Base-by-base conservation (phyloP, 1,140 invertebrate genomes). In the Tigriopus japonicus region DNA sequence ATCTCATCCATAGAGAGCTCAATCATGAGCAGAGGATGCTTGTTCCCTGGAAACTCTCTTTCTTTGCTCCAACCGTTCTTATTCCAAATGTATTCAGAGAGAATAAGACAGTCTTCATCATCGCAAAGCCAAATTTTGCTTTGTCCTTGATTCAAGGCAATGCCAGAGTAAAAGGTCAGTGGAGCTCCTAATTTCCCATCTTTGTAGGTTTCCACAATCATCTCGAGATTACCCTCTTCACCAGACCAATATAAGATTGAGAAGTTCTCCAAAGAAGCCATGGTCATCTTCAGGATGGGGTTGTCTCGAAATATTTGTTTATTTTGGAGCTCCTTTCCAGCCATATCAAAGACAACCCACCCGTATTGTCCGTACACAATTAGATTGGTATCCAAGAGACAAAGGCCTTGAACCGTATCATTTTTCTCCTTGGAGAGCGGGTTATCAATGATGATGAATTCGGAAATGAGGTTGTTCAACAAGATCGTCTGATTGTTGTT, bases 401-500 rank as follows among this genome's bases (percentile, higher is more conserved):
- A 77, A 1, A 87, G 77, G 0, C 86, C 87, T 51, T 75, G 76
- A 0, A 85, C 79, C 17, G 73, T 71, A 65, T 83, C 80, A 1
- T 75, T 75, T 35, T 35, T 35, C 28, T 35, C 28, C 64, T 83
- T 79, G 13, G 81, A 76, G n/a, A 92, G 74, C 0, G 86, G 85
- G 71, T 88, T 88, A 19, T 86, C 81, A 23, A 93, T 80, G 0
- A 87, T 78, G 9, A 85, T 78, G 67, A 85, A 89, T 74, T 92
- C 87, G 69, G 86, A 89, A 6, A 87, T 89, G n/a, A 92, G 73
- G 75, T 86, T 88, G 69, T 91, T 91, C 3, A 91, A 71, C 0
- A 89, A 74, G 51, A 91, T 83, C 0, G 81, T 85, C 81, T 86
- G 87, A 73, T 94, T 90, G 69, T 95, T 96, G 67, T 94, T 98